A percentile compares a stretch with the other conserved stretches of the same genome.
Evolutionary conservation across 2,888 invertebrate genomes (phyloP).

Genomic region (Machimus rusticus): DNA sequence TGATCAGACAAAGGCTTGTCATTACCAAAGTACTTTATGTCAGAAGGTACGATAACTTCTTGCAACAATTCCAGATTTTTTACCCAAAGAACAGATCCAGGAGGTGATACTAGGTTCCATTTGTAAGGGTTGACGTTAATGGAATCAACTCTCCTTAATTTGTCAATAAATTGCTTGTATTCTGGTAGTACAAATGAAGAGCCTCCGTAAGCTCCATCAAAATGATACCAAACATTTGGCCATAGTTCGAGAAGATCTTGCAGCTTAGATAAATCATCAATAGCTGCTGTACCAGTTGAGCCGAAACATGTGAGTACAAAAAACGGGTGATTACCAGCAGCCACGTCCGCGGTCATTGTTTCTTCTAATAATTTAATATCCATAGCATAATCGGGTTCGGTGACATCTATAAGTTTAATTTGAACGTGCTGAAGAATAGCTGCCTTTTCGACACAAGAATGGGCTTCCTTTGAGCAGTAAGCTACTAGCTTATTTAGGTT

Average conservation of each 20-base stretch:
- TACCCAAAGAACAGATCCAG: slow-evolving; percentile 34
- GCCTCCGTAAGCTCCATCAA: slow-evolving; percentile 43
- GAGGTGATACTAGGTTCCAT: slow-evolving; percentile 31
- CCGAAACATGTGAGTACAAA: slow-evolving; percentile 33
- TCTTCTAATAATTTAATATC: slow-evolving; percentile 18
- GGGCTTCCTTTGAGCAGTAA: slow-evolving; percentile 35
- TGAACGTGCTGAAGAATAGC: not conserved
- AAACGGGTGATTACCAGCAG: slow-evolving; percentile 40
- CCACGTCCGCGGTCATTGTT: slow-evolving; percentile 17
- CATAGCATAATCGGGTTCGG: not conserved
- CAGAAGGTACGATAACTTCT: not conserved
- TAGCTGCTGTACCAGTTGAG: slow-evolving; percentile 38
- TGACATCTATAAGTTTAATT: not conserved
- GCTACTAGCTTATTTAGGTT: slow-evolving; percentile 1
- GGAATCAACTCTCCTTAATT: slow-evolving; percentile 23
- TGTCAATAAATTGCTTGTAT: slow-evolving; percentile 5
- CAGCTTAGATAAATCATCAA: slow-evolving; percentile 37
- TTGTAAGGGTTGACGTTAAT: slow-evolving; percentile 44
- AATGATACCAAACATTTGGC: slow-evolving; percentile 41
- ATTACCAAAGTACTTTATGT: not conserved
- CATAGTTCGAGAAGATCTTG: not conserved
- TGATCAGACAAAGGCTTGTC: not conserved
- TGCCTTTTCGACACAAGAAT: slow-evolving; percentile 30
- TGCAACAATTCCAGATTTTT: not conserved
- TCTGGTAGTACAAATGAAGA: slow-evolving; percentile 30